Conservation (phyloP, 2,888 invertebrate genomes). For the Malthinus flaveolus region DNA sequence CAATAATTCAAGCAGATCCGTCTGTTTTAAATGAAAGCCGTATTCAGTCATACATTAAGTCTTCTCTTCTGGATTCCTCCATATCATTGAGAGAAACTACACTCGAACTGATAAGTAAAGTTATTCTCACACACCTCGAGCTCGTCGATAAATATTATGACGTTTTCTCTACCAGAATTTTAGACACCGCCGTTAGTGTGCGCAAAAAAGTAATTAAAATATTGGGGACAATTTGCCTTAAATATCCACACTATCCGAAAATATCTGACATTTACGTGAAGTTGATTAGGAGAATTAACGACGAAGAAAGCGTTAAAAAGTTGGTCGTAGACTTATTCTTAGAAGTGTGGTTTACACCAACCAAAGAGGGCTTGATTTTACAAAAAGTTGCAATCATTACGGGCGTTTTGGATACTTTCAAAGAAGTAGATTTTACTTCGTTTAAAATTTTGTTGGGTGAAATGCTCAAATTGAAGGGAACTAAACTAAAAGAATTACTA, state of each 20-base stretch:
- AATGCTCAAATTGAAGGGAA: constrained; percentile 46
- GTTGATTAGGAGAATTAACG: constrained; percentile 92
- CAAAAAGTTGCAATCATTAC: constrained; percentile 91
- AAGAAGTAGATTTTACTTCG: constrained; percentile 83
- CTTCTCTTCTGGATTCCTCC: constrained; percentile 89
- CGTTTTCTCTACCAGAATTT: constrained; percentile 83
- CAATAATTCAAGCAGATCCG: constrained; percentile 95
- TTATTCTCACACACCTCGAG: constrained; percentile 88
- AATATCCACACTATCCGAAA: constrained; percentile 88
- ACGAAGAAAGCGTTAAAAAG: constrained; percentile 91
- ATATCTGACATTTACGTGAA: constrained; percentile 95
- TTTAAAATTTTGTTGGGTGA: constrained; percentile 88
- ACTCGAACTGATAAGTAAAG: constrained; percentile 94
- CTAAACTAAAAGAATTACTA: constrained; percentile 77
- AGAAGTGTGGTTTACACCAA: constrained; percentile 95
- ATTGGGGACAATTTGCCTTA: constrained; percentile 91
- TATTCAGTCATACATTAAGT: constrained; percentile 90
- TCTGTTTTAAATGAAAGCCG: constrained; percentile 79
- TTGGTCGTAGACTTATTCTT: constrained; percentile 95
- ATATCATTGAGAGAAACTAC: constrained; percentile 95
- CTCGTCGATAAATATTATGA: constrained; percentile 93
- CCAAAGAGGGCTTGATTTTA: constrained; percentile 61
- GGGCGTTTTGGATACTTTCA: constrained; percentile 83
- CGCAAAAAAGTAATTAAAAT: constrained; percentile 96
- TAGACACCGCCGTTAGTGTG: constrained; percentile 96